These are phyloP conservation scores for Crypturellus tataupa DNA, from an alignment of 2,797 vertebrate genomes.

Conservation along the genomic window DNA sequence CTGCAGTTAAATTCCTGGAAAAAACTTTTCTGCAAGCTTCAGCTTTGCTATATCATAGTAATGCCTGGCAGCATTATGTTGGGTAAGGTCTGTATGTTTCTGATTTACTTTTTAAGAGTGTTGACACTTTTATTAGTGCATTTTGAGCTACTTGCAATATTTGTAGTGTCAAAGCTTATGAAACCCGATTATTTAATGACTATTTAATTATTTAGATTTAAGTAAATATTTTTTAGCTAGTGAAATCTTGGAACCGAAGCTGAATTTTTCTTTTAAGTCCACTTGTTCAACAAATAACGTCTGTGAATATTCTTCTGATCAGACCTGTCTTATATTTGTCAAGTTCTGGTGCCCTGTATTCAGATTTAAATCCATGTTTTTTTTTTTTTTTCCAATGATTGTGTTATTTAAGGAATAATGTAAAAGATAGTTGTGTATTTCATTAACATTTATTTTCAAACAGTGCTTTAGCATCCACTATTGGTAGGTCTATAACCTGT, in stretches of 20 bases:
- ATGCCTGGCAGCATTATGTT: neutral
- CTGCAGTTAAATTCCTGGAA: neutral
- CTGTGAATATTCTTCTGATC: neutral
- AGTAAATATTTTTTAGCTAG: neutral
- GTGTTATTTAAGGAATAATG: neutral
- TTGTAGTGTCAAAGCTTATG: neutral
- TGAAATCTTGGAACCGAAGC: neutral
- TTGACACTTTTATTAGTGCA: neutral
- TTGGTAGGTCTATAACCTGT: neutral
- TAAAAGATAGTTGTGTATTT: neutral
- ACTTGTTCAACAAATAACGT: neutral
- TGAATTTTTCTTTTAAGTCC: neutral
- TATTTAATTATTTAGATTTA: neutral
- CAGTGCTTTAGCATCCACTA: neutral
- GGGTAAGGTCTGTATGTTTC: neutral
- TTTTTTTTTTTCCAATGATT: neutral
- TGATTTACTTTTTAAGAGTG: neutral
- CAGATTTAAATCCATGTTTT: neutral
- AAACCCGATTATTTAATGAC: neutral
- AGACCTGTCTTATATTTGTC: neutral
- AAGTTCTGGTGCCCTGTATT: neutral
- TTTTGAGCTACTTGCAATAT: neutral
- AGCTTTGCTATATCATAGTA: neutral
- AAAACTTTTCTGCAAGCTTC: constrained; percentile 9
- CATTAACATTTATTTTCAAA: neutral